A percentile compares a stretch with the other conserved stretches of the same genome.
These are phyloP conservation scores for Nipponacmea schrenckii DNA, from an alignment of 2,888 invertebrate species.

Conservation along the genomic window DNA sequence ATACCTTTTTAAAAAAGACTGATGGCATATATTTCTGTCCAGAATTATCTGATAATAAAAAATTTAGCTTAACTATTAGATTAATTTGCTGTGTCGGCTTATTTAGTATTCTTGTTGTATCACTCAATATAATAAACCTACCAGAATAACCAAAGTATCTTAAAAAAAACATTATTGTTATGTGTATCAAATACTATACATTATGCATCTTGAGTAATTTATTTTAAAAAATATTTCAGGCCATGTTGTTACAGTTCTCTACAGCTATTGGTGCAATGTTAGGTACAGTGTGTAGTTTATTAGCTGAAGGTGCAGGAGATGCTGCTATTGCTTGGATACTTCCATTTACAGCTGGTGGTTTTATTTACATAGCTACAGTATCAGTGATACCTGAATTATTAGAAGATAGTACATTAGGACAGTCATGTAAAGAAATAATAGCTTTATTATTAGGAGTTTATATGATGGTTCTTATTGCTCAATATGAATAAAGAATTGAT, in stretches of 20 bases:
- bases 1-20: too few relatives aligned
- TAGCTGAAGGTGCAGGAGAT: conserved; percentile 77
- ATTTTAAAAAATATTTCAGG: conserved; percentile 70
- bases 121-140: too few relatives aligned
- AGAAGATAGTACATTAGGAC: conserved; percentile 85
- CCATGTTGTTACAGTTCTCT: conserved; percentile 91
- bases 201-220: background rate
- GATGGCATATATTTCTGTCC: too few relatives aligned
- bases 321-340: conserved; percentile 78
- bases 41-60: too few relatives aligned
- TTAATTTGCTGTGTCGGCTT: too few relatives aligned
- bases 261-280: conserved; percentile 95
- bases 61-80: too few relatives aligned
- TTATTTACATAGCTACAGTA: conserved; percentile 99
- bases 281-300: conserved; percentile 89
- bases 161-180: too few relatives aligned
- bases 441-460: conserved; percentile 90
- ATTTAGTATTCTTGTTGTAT: too few relatives aligned
- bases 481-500: conserved; percentile 73
- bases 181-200: too few relatives aligned
- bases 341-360: conserved; percentile 98
- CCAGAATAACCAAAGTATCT: too few relatives aligned
- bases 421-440: conserved; percentile 89
- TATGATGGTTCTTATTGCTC: conserved; percentile 95
- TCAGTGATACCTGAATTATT: conserved; percentile 97